phyloP scores from a whole-genome alignment of 92 coral and sea anemone genomes.

The Galaxea fascicularis region DNA sequence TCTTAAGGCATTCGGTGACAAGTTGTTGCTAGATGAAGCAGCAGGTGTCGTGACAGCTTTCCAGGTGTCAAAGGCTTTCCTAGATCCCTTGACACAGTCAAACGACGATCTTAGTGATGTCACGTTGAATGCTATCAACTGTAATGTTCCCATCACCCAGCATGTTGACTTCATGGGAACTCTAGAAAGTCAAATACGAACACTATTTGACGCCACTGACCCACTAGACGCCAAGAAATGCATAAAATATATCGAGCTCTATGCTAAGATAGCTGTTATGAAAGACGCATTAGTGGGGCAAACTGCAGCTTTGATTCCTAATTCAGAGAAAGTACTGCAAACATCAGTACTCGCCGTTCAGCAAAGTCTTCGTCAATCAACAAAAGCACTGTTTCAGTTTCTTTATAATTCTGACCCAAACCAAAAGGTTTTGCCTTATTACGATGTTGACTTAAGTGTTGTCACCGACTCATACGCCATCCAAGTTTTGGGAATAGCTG shows the following conservation, averaged over 20 bases:
- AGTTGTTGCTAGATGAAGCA: conserved; percentile 19
- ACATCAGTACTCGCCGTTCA: no score
- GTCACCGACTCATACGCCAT: no score
- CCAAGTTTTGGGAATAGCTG: no score
- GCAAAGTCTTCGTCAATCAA: no score
- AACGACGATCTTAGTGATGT: neutral
- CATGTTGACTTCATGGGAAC: conserved; percentile 29
- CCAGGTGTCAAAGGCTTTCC: conserved; percentile 18
- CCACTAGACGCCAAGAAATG: conserved; percentile 13
- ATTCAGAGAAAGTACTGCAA: no score
- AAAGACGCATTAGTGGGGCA: conserved; percentile 25
- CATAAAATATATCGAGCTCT: conserved; percentile 40
- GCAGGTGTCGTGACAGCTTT: conserved; percentile 17
- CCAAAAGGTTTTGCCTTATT: no score
- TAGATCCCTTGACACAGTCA: conserved; percentile 19
- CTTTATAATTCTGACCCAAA: no score
- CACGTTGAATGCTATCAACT: conserved; percentile 8
- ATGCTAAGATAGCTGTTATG: conserved; percentile 26
- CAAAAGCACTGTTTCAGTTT: no score
- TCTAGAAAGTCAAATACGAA: conserved; percentile 17
- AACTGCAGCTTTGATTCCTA: conserved; percentile 34
- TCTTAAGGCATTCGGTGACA: conserved; percentile 12
- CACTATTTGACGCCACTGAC: no score
- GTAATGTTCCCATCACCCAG: conserved; percentile 29
- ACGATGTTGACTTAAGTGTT: no score